phyloP scores from a whole-genome alignment of 2,888 invertebrate species.

The Eulithis prunata region DNA sequence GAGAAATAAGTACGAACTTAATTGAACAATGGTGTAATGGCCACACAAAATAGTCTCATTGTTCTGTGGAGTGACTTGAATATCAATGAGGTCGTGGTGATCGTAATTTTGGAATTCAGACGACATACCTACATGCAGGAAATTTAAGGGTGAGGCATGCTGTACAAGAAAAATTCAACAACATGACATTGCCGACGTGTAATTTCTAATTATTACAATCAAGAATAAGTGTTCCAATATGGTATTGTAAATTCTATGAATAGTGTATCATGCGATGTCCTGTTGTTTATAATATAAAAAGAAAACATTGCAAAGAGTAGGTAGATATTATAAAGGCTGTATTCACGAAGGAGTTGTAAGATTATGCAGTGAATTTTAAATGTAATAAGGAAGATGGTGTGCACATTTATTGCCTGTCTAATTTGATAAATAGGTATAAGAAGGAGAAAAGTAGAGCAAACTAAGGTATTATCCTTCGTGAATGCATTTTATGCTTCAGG shows the following conservation, averaged over 20 bases:
- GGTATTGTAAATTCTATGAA: slow-evolving; percentile 37
- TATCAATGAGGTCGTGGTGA: slow-evolving; percentile 57
- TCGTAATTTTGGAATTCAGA: slow-evolving; percentile 45
- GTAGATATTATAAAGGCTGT: slow-evolving; percentile 44
- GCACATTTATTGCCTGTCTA: background rate
- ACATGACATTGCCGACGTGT: slow-evolving; percentile 54
- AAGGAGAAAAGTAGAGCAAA: background rate
- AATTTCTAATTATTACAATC: slow-evolving; percentile 21
- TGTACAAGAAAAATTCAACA: slow-evolving; percentile 54
- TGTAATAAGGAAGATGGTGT: slow-evolving; percentile 6
- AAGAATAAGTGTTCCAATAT: slow-evolving; percentile 23
- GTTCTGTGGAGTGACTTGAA: slow-evolving; percentile 53
- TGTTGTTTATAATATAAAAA: slow-evolving; percentile 58
- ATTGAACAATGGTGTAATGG: slow-evolving; percentile 55
- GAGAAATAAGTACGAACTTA: slow-evolving; percentile 40
- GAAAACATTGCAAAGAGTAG: slow-evolving; percentile 84
- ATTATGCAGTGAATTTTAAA: slow-evolving; percentile 17
- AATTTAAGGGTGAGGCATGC: slow-evolving; percentile 62
- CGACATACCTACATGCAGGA: slow-evolving; percentile 60
- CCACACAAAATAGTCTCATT: slow-evolving; percentile 79
- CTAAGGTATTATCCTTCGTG: slow-evolving; percentile 46
- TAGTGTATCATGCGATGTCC: slow-evolving; percentile 55
- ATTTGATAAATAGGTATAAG: background rate
- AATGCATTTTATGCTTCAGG: slow-evolving; percentile 31
- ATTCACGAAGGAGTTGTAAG: slow-evolving; percentile 47